Percentiles rank a stretch among this genome's conserved stretches.
Conservation (phyloP, 2,797 vertebrate genomes). For the Dicrostonyx torquatus region DNA sequence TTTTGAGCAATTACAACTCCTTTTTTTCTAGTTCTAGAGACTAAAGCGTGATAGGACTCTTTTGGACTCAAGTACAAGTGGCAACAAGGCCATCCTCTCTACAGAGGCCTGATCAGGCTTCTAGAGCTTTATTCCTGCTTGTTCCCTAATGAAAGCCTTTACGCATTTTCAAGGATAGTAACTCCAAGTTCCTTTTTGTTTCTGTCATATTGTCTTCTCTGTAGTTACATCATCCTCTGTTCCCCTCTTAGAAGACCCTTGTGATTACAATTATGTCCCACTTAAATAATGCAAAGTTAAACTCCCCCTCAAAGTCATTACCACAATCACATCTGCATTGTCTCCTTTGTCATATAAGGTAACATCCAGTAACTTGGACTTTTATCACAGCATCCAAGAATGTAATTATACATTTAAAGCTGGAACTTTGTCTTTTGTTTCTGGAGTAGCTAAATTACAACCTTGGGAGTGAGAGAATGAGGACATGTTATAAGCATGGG, state of each 20-base stretch:
- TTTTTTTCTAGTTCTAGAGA: conserved; percentile 14
- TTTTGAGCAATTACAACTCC: background rate
- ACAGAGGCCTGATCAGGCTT: background rate
- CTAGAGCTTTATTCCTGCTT: background rate
- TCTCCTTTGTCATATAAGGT: background rate
- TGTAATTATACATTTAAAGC: background rate
- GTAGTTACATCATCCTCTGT: background rate
- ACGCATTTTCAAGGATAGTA: background rate
- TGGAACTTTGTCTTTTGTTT: background rate
- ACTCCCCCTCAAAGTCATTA: background rate
- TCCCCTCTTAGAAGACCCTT: background rate
- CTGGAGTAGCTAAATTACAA: background rate
- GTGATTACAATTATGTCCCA: background rate
- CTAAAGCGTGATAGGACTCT: background rate
- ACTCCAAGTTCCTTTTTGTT: conserved; percentile 9
- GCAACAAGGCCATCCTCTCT: background rate
- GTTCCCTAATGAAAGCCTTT: background rate
- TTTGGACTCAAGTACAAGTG: background rate
- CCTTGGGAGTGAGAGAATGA: background rate
- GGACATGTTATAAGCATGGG: background rate
- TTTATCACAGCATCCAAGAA: conserved; percentile 19
- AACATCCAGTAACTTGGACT: background rate
- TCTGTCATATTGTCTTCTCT: background rate
- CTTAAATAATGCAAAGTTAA: conserved; percentile 7
- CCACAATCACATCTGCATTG: background rate